Evolutionary conservation across 1,140 invertebrate species (phyloP), one percentile per base, ranked within the genome.

Genomic region (Euglossa dilemma): DNA sequence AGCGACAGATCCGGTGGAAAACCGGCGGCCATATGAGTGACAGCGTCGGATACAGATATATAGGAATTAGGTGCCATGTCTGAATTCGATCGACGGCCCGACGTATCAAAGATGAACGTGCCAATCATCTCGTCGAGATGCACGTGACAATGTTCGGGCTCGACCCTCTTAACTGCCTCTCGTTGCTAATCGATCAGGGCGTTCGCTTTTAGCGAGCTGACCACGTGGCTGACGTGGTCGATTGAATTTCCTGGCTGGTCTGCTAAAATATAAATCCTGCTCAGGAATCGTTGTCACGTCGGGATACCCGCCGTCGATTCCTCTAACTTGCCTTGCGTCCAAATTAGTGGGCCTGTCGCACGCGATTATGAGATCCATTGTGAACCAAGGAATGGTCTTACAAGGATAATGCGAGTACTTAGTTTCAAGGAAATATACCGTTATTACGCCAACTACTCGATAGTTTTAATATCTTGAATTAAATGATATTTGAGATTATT

Each of bases 61-160:
- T 80, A 61, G 72, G 78, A 85, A 85, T 86, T 86, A 81, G 83
- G 54, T 66, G 69, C 45, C 52, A 16, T 77, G 72, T 85, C 80
- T 69, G 83, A 85, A 85, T 81, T 54, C 77, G 78, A 86, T 86
- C 64, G 72, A 52, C n/a, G 43, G 36, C n/a, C 36, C 75, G 76
- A 81, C 84, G 59, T 73, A 83, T 52, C 85, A 74, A 86, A 86
- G 85, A 82, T 85, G 85, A 85, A 72, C 63, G 84, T 81, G 85
- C 56, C 85, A 86, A 86, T 86, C 85, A 86, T 72, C 45, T 54
- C 28, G 57, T 36, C 28, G 72, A 18, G 73, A 71, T 85, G 84
- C n/a, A 43, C 28, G n/a, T 72, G 84, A 82, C 85, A 81, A 69
- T 50, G 36, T 57, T 54, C 36, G 16, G 61, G 6, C 20, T 6